phyloP scores from a whole-genome alignment of 2,797 vertebrate species.

The Cryptoprocta ferox region DNA sequence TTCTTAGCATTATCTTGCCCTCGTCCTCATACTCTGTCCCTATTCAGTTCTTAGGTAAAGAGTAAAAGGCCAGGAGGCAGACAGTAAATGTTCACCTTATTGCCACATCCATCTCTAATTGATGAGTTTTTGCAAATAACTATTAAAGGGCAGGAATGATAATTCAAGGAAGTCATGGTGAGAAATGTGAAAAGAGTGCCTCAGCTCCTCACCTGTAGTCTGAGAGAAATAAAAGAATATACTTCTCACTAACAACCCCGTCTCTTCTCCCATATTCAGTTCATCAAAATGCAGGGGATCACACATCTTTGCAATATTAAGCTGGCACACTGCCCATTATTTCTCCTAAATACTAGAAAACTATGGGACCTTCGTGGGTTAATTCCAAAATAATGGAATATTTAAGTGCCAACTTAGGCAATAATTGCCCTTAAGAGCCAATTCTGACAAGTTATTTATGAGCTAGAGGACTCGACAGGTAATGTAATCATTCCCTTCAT shows the following conservation, averaged over 20 bases:
- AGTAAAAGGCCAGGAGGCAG: not conserved
- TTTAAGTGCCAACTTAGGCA: not conserved
- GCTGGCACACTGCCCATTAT: not conserved
- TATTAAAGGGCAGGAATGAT: not conserved
- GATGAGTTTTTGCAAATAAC: not conserved
- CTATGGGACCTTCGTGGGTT: not conserved
- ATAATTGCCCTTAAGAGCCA: not conserved
- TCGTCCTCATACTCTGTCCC: not conserved
- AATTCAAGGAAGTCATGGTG: not conserved
- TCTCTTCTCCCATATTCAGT: not conserved
- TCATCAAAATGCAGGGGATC: not conserved
- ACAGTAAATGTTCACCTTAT: not conserved
- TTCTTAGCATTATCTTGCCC: not conserved
- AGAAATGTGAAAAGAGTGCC: not conserved
- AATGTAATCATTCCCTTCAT: not conserved
- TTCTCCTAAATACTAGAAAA: not conserved
- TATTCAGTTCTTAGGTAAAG: not conserved
- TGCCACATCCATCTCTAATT: not conserved
- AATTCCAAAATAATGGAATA: conserved; percentile 9
- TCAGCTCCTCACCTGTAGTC: not conserved
- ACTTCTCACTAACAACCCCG: not conserved
- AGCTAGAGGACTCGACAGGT: not conserved
- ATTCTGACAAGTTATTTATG: not conserved
- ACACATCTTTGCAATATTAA: not conserved
- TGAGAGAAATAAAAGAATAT: not conserved